Evolutionary conservation across 1,140 invertebrate genomes (phyloP).

Genomic region (Diorhabda sublineata): DNA sequence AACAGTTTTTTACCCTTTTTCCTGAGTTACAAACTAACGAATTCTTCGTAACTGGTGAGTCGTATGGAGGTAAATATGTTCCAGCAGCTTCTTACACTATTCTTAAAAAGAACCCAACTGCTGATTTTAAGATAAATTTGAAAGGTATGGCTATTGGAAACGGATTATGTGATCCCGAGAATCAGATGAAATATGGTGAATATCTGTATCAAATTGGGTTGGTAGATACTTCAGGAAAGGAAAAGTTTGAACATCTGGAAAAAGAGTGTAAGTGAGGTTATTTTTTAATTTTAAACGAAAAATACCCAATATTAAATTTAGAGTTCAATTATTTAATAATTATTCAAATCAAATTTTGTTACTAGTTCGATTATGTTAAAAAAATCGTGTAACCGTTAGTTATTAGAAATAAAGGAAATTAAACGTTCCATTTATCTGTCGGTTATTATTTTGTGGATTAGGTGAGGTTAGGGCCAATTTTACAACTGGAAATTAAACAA

Average conservation of each 20-base stretch:
- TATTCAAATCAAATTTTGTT: neutral
- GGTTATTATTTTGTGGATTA: too few relatives aligned
- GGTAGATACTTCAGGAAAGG: slow-evolving; percentile 58
- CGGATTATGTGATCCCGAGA: slow-evolving; percentile 74
- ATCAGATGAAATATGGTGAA: slow-evolving; percentile 65
- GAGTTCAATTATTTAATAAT: neutral
- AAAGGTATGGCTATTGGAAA: slow-evolving; percentile 79
- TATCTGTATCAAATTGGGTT: slow-evolving; percentile 74
- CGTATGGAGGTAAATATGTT: slow-evolving; percentile 80
- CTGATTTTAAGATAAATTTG: slow-evolving; percentile 60
- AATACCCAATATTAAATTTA: neutral
- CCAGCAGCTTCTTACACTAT: slow-evolving; percentile 73
- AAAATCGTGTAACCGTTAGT: neutral
- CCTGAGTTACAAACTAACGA: slow-evolving; percentile 61
- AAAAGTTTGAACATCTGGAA: slow-evolving; percentile 56
- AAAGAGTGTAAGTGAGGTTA: slow-evolving; percentile 42
- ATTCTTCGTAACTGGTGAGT: slow-evolving; percentile 77
- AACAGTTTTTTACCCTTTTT: slow-evolving; percentile 72
- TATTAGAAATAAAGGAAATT: neutral
- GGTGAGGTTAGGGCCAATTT: too few relatives aligned
- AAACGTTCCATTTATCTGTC: neutral
- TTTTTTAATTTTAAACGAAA: too few relatives aligned
- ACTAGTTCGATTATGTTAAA: neutral
- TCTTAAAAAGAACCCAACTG: slow-evolving; percentile 59
- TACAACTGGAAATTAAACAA: too few relatives aligned